These are phyloP conservation scores for Meriones psammophilus DNA, from an alignment of 2,797 vertebrate genomes.

Conservation along the genomic window DNA sequence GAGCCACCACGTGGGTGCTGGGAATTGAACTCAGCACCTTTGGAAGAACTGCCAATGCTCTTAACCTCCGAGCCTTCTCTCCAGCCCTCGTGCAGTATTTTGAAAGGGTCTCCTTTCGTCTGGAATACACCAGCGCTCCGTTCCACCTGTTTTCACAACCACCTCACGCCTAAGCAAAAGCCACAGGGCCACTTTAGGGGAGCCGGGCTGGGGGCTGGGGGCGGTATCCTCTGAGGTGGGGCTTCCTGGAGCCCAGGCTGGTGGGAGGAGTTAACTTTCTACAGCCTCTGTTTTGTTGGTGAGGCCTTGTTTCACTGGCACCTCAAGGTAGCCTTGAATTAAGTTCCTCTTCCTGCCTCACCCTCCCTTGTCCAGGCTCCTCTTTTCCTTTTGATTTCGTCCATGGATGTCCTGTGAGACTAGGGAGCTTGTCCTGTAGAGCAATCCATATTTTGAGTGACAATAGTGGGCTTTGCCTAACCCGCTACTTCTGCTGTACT, in stretches of 20 bases:
- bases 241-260: not conserved
- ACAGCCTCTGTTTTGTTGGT: not conserved
- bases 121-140: no score
- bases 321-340: not conserved
- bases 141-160: no score
- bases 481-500: not conserved
- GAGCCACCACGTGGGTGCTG: no score
- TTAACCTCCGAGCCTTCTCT: no score
- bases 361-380: not conserved
- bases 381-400: not conserved
- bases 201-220: not conserved
- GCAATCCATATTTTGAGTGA: conserved; percentile 14
- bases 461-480: not conserved
- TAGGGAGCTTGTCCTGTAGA: not conserved
- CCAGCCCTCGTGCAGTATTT: no score
- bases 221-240: not conserved
- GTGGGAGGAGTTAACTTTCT: not conserved
- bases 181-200: no score
- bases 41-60: no score
- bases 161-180: no score
- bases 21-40: no score
- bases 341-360: no score
- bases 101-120: no score
- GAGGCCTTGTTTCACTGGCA: not conserved
- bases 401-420: not conserved